Evolutionary conservation across 2,888 invertebrate species (phyloP).

Genomic region (Eupithecia tripunctaria): DNA sequence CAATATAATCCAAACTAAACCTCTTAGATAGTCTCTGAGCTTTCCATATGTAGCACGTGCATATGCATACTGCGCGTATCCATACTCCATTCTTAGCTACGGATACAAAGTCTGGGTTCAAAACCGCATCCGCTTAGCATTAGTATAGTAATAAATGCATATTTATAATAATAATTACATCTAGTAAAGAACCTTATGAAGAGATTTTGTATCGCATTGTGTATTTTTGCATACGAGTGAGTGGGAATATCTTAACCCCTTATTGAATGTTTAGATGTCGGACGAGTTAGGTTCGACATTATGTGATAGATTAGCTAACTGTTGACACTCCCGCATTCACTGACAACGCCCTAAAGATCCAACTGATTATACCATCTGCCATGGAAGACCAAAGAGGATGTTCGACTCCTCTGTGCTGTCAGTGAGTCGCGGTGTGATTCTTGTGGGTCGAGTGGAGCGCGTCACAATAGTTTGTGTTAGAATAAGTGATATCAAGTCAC

Average conservation of each 20-base stretch:
- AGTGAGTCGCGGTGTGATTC: conserved; percentile 23
- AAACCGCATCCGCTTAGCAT: conserved; percentile 53
- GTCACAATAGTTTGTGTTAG: conserved; percentile 36
- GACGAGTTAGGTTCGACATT: conserved; percentile 31
- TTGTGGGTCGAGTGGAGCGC: conserved; percentile 39
- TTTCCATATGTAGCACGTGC: neutral
- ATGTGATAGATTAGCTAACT: conserved; percentile 37
- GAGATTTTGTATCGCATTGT: conserved; percentile 70
- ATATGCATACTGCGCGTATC: neutral
- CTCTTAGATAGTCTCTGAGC: neutral
- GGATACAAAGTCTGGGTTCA: conserved; percentile 31
- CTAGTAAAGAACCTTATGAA: conserved; percentile 65
- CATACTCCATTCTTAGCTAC: conserved; percentile 1
- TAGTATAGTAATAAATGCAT: conserved; percentile 60
- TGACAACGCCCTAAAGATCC: conserved; percentile 8
- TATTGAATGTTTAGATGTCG: conserved; percentile 32
- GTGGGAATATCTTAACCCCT: conserved; percentile 41
- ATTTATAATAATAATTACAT: conserved; percentile 54
- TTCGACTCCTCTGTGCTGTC: conserved; percentile 10
- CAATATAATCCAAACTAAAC: neutral
- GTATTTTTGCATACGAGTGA: conserved; percentile 71
- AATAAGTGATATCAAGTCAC: conserved; percentile 43
- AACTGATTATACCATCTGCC: neutral
- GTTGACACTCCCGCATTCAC: conserved; percentile 22
- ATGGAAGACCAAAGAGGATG: no score